Evolutionary conservation across 2,797 vertebrate genomes (phyloP).

Genomic region (Enteromius trimaculatus): DNA sequence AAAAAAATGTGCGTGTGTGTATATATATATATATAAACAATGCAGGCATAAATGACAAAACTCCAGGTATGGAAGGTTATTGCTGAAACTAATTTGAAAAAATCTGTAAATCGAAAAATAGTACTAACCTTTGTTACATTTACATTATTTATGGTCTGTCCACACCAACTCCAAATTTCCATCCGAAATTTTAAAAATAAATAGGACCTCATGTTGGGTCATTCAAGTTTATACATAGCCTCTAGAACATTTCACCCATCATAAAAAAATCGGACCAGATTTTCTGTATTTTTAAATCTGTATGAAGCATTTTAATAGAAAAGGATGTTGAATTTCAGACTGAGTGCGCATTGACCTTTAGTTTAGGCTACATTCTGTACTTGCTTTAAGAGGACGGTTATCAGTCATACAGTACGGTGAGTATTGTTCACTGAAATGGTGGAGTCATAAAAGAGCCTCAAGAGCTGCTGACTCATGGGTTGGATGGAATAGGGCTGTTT

Average conservation of each 20-base stretch:
- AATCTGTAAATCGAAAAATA: background rate
- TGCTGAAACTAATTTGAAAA: background rate
- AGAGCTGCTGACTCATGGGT: slow-evolving; percentile 32
- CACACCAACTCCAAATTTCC: too few species aligned
- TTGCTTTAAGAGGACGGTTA: background rate
- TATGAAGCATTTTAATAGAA: too few species aligned
- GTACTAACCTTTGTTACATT: background rate
- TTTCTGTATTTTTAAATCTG: too few species aligned
- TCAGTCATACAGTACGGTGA: slow-evolving; percentile 11
- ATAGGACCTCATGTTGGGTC: too few species aligned
- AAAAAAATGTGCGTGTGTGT: background rate
- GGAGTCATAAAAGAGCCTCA: background rate
- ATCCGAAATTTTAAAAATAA: too few species aligned
- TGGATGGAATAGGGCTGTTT: slow-evolving; percentile 34
- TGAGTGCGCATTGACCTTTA: background rate
- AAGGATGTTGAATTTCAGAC: too few species aligned
- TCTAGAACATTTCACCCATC: too few species aligned
- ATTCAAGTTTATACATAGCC: too few species aligned
- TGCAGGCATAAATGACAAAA: background rate
- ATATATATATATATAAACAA: too few species aligned
- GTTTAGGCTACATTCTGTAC: background rate
- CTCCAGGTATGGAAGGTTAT: background rate
- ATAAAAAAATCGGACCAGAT: too few species aligned
- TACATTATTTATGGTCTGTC: background rate
- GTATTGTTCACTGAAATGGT: background rate